Evolutionary conservation across 1,140 invertebrate species (phyloP), one percentile per base, ranked within the genome.

Genomic region (Drosophila punjabiensis): DNA sequence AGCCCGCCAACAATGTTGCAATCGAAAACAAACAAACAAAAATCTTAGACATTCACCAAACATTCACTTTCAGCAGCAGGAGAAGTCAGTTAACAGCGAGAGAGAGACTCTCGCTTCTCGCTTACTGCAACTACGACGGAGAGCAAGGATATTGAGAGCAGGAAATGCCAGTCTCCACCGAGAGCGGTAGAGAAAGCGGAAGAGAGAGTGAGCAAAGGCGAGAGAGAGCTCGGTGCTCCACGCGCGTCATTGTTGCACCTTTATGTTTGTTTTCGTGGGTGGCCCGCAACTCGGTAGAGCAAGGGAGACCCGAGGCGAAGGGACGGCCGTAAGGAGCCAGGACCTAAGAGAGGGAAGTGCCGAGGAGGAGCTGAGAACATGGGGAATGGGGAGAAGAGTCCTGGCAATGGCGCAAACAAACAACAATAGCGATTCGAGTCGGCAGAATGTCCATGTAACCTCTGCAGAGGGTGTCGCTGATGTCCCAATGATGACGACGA

Each of bases 231-330:
- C 39, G 50, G 73, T 60, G 76, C 81, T 86, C 70, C 78, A 89
- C 86, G 85, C 85, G 85, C 85, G 85, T 89, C 85, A 89, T 89
- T 90, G 86, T 89, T 90, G 86, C 86, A 89, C 86, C 86, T 89
- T 89, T 90, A 89, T 89, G 86, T 90, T 89, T 89, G 86, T 89
- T 89, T 89, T 89, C 86, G 86, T 89, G 86, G 86, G 86, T 90
- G 86, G 82, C 77, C 78, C 68, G 76, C 56, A 67, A 56, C 35
- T 43, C 13, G 56, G 55, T 53, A 28, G 32, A 66, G 45, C 55
- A 41, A 59, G 60, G 39, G 43, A 24, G 28, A 28, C 10, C 18
- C 9, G 30, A 20, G 61, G n/a, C 10, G 60, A 41, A 76, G 53
- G 61, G 30, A 52, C 53, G 24, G 52, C 39, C 24, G 13, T 37